Conservation (phyloP, 1,140 invertebrate species). For the Brachionus paranguensis region DNA sequence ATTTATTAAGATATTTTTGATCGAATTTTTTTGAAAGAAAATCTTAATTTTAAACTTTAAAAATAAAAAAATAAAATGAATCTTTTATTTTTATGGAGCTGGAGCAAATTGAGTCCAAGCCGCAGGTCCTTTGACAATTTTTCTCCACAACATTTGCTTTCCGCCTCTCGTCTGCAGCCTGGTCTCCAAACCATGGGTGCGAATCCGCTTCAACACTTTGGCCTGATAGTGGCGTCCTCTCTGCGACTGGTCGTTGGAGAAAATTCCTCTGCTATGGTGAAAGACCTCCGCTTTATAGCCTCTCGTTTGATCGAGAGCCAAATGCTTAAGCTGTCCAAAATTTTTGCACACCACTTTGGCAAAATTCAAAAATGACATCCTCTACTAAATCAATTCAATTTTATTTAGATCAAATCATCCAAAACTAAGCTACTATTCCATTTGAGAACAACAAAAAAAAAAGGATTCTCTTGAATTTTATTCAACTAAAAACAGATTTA, state of each 20-base stretch:
- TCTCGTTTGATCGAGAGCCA: not conserved
- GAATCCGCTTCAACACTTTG: conserved; percentile 7
- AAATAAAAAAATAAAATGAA: no score
- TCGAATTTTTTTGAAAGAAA: no score
- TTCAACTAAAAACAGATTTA: not conserved
- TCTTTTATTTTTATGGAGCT: not conserved
- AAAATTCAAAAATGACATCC: not conserved
- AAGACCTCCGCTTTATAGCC: not conserved
- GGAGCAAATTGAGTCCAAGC: conserved; percentile 12
- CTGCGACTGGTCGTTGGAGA: not conserved
- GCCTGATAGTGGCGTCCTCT: conserved; percentile 21
- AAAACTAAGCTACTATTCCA: conserved; percentile 20
- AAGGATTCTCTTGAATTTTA: not conserved
- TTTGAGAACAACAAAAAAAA: not conserved
- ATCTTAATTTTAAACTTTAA: no score
- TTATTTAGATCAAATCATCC: not conserved
- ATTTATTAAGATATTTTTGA: no score
- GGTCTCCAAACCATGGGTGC: conserved; percentile 23
- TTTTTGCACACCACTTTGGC: not conserved
- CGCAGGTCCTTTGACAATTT: conserved; percentile 3
- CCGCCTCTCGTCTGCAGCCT: not conserved
- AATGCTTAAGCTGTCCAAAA: not conserved
- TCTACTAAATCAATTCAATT: not conserved
- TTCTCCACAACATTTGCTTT: conserved; percentile 35
- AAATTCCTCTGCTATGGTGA: conserved; percentile 14